Base-by-base conservation (phyloP, 2,888 invertebrate genomes). In the Entomobrya proxima region DNA sequence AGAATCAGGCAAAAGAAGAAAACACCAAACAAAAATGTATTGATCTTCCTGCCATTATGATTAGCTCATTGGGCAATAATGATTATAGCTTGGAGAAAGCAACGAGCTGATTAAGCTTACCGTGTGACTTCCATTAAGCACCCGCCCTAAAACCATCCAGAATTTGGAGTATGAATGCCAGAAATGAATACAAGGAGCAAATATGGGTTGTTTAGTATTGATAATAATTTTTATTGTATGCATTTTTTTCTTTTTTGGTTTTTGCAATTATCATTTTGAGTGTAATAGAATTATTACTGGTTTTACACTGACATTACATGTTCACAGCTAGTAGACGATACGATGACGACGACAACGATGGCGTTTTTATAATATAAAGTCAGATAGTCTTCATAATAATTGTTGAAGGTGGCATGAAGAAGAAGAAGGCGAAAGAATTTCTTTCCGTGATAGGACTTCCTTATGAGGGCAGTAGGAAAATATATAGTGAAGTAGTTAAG, bases 41-140 rank as follows among this genome's bases (percentile, higher is more conserved):
- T 61, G 61, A 61, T 61, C 61, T 32, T n/a, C n/a, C n/a, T 32
- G 61, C 61, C 61, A 61, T 61, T 61, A 24, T 55, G 27, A 27
- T 55, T 55, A 55, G 50, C 50, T n/a, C n/a, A n/a, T n/a, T n/a
- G n/a, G n/a, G n/a, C n/a, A n/a, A n/a, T n/a, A n/a, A n/a, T n/a
- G n/a, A n/a, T n/a, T n/a, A n/a, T n/a, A n/a, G n/a, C n/a, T n/a
- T n/a, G n/a, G n/a, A n/a, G n/a, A n/a, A n/a, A n/a, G n/a, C n/a
- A n/a, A n/a, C n/a, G n/a, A n/a, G n/a, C n/a, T n/a, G n/a, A n/a
- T n/a, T n/a, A n/a, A n/a, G n/a, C n/a, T n/a, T n/a, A n/a, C n/a
- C n/a, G n/a, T n/a, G n/a, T n/a, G n/a, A n/a, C n/a, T n/a, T n/a
- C n/a, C n/a, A n/a, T n/a, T n/a, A n/a, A n/a, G n/a, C n/a, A n/a